These are phyloP conservation scores for Nipponia nippon DNA, from an alignment of 2,113 vertebrate species.

Conservation along the genomic window DNA sequence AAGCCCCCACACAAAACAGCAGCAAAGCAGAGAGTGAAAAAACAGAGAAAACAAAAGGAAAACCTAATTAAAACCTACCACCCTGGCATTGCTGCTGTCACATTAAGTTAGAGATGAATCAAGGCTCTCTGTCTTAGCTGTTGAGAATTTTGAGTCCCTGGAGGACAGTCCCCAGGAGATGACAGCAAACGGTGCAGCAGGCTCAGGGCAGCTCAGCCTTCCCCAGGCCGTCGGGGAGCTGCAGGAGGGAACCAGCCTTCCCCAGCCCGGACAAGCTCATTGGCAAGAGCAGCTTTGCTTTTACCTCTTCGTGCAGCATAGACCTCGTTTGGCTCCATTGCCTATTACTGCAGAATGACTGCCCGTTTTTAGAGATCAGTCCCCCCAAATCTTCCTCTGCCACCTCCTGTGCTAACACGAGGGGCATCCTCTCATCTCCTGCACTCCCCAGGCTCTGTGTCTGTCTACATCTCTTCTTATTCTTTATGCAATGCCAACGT, in stretches of 20 bases:
- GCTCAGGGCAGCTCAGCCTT: not conserved
- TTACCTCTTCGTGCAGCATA: not conserved
- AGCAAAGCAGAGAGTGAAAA: not conserved
- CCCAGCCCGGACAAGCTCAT: not conserved
- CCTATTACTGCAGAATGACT: not conserved
- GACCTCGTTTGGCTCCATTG: not conserved
- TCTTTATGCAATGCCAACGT: not conserved
- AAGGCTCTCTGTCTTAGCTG: not conserved
- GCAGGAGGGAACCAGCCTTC: not conserved
- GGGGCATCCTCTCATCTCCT: not conserved
- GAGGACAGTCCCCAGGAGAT: not conserved
- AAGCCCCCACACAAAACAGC: not conserved
- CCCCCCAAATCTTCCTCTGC: not conserved
- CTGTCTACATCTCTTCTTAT: not conserved
- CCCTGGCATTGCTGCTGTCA: not conserved
- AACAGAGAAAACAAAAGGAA: not conserved
- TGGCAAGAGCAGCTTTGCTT: not conserved
- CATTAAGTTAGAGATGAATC: not conserved
- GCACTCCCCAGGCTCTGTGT: not conserved
- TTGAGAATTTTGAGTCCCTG: not conserved
- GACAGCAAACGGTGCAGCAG: not conserved
- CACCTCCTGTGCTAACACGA: accelerated
- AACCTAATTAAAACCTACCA: not conserved
- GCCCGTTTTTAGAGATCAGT: accelerated
- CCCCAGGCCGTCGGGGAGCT: not conserved